phyloP scores from a whole-genome alignment of 2,113 vertebrate genomes.

The Manacus vitellinus region DNA sequence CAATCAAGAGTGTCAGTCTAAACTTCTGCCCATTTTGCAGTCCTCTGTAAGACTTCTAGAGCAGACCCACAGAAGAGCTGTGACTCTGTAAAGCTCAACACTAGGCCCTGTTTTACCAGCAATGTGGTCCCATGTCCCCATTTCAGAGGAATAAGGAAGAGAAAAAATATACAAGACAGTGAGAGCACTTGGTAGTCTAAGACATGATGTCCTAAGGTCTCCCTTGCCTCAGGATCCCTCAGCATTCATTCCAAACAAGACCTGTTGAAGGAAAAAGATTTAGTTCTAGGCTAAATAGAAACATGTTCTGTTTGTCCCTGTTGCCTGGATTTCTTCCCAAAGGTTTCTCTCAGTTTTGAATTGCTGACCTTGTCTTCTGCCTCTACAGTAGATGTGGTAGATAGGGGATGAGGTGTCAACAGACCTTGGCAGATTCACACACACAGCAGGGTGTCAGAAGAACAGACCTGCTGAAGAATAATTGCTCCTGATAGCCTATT shows the following conservation, averaged over 20 bases:
- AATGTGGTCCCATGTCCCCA: no score
- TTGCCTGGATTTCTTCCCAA: neutral
- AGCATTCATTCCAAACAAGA: neutral
- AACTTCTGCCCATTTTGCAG: neutral
- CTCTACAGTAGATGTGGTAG: neutral
- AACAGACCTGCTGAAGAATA: neutral
- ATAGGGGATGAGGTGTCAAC: neutral
- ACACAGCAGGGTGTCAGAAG: neutral
- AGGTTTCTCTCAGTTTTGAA: neutral
- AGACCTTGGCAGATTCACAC: neutral
- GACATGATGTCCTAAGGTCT: neutral
- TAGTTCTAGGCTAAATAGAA: neutral
- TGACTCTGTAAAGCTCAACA: neutral
- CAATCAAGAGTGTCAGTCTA: neutral
- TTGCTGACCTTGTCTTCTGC: neutral
- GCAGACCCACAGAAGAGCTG: neutral
- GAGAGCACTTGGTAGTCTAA: neutral
- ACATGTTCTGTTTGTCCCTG: neutral
- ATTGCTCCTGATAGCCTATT: slow-evolving; percentile 28
- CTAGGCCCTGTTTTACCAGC: neutral
- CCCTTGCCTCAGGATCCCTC: neutral
- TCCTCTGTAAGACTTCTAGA: neutral
- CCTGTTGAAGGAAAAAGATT: neutral
- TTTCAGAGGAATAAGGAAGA: neutral
- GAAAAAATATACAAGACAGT: neutral